Base-by-base conservation (phyloP, 2,888 invertebrate genomes). In the Magallana nippona region DNA sequence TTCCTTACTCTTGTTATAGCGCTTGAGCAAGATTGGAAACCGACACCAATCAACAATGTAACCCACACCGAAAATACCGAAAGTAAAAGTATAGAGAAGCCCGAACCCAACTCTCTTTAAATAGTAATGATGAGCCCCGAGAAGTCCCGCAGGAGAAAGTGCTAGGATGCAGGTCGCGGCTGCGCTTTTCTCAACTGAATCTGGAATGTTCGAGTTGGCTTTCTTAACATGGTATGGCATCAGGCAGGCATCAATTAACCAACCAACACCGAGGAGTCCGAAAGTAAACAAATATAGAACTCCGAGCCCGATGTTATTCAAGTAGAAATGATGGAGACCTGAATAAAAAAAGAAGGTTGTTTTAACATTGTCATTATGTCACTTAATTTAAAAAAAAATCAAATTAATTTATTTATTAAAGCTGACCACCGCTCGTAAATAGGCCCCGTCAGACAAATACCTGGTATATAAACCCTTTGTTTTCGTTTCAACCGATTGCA, bases 41-140 rank as follows among this genome's bases (percentile, higher is more conserved):
- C 92, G 86, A 86, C 89, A 90, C 88, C 89, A 89, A 85, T 92
- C 92, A 11, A 87, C 87, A 1, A 91, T 78, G 88, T 89, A 91
- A 15, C 91, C 91, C 15, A 90, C 81, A 55, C 91, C 91, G 5
- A 89, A 57, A 11, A 85, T 58, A 8, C 90, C 91, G 19, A 89
- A 86, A 11, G 91, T 91, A 78, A 87, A 88, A 78, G 87, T 84
- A 82, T 91, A 91, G 8, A 88, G 55, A 2, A 89, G 10, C 11
- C 89, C 90, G 85, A 88, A 90, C 13, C 79, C 71, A 8, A 78
- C 83, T 13, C 89, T 86, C 17, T 83, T 85, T 58, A 91, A 78
- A 83, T 90, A 91, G 81, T 89, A 89, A 82, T 91, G 89, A 56
- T 91, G 91, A 15, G 77, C 81, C 0, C 91, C 90, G 2, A 83